Evolutionary conservation across 64 coral and sea anemone species (phyloP), one percentile per base, ranked within the genome.

Genomic region (Exaiptasia diaphana): DNA sequence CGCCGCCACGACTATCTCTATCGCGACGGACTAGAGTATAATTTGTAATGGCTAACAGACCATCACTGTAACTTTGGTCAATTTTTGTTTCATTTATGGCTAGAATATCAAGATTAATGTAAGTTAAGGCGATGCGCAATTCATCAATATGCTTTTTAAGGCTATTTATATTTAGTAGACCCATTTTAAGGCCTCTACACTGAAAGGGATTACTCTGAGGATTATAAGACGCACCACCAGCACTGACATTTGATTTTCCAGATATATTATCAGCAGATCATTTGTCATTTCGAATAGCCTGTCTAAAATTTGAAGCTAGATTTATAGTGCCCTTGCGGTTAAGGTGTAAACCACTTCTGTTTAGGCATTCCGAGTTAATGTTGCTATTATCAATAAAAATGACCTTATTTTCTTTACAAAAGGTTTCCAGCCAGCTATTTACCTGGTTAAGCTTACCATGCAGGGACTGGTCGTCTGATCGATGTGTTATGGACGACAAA

Each of bases 21-120:
- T 89, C 86, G 8, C 28, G 34, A 73, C 57, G 36, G 12, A 82
- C 24, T 39, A 90, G 22, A 35, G 40, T 48, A 28, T 80, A 74
- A 20, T 53, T 76, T 25, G 22, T 38, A 6, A 81, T 59, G 46
- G 40, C 62, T 21, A 90, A 52, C 34, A 73, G 42, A 11, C 21
- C 50, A 42, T 89, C 86, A 20, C 49, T 26, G 53, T 75, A 82
- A 36, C 68, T 63, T 12, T 60, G 39, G 53, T 73, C 52, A 12
- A 90, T 55, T 62, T 68, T 81, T 32, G 75, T 48, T 53, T 88
- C 86, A 74, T 89, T 81, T 34, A 89, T 21, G 26, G 87, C 77
- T 62, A 90, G 38, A 38, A 83, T 35, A 35, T 82, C 78, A 63
- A 88, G 62, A 43, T 36, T 71, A 29, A 62, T 30, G 63, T 41